Evolutionary conservation across 30 jellyfish, hydroid and myxozoan genomes (phyloP), one percentile per base, ranked within the genome.

Genomic region (Aurelia aurita): DNA sequence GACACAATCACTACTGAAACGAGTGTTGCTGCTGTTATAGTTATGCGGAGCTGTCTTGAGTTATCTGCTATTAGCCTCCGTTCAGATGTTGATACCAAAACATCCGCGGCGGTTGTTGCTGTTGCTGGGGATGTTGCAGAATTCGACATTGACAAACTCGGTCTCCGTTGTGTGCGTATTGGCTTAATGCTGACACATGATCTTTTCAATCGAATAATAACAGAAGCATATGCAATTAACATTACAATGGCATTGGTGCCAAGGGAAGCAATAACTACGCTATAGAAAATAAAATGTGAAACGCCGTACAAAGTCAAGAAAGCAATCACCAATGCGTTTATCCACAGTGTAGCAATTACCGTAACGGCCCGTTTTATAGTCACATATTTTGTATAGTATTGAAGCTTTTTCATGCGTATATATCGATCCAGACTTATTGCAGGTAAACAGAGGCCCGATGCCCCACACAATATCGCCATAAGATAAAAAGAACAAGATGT

Each of bases 401-500:
- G 90, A 69, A 80, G 66, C 65, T 80, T 80, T 83, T 66, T 80
- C 83, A 80, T 80, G 26, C 90, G 49, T 11, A 80, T 65, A 70
- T 80, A 80, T 47, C 90, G 64, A 54, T 80, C 90, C 18, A 80
- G 77, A 67, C 90, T 80, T 62, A 80, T 80, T 58, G 66, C 65
- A 23, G 90, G 83, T 22, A 80, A 71, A 65, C 90, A 64, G 43
- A 80, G 83, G 46, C 90, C 90, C 26, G 90, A 80, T 75, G 90
- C 83, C 15, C 82, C 82, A 60, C 90, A 80, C 66, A 80, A 80
- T 12, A 66, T 57, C 0, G 81, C 46, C 55, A 80, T 65, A 15
- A 83, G 27, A 21, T 44, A 22, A 8, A 12, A 5, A 65, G 59
- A 47, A 10, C 10, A 16, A 47, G 13, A 47, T 8, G 59, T 8